Conservation (phyloP, 2,113 vertebrate species). For the Chaetorhynchus papuensis region DNA sequence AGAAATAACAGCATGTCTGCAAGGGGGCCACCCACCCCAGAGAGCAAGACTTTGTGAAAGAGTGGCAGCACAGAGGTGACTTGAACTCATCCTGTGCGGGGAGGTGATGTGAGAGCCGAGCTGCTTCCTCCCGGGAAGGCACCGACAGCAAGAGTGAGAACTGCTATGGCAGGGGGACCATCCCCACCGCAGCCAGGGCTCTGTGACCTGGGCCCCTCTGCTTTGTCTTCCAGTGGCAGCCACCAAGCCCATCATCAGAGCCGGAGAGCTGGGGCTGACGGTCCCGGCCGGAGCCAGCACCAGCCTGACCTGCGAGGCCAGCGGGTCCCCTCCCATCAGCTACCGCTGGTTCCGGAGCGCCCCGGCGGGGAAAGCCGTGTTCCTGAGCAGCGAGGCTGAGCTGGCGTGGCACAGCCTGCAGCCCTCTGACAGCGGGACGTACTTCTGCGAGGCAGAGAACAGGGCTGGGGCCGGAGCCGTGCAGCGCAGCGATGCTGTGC, state of each 20-base stretch:
- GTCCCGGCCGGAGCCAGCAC: not conserved
- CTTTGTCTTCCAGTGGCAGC: constrained; percentile 44
- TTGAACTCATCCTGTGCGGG: no score
- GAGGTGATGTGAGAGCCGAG: rapidly evolving
- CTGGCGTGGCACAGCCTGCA: constrained; percentile 15
- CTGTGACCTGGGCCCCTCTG: not conserved
- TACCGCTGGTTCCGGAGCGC: constrained; percentile 55
- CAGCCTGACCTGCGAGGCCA: constrained; percentile 50
- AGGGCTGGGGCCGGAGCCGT: not conserved
- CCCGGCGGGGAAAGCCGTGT: not conserved
- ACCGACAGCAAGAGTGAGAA: not conserved
- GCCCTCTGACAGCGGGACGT: not conserved
- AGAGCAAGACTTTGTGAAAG: not conserved
- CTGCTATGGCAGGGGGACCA: not conserved
- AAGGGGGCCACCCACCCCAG: no score
- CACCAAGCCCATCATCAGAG: constrained; percentile 51
- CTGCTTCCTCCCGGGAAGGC: not conserved
- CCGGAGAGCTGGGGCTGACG: not conserved
- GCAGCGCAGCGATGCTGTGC: not conserved
- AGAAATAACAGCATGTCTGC: not conserved
- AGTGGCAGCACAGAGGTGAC: rapidly evolving
- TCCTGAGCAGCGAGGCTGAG: not conserved
- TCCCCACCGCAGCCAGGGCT: not conserved
- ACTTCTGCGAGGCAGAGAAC: constrained; percentile 55
- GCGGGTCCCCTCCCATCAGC: constrained; percentile 55